These are phyloP conservation scores for Sceloporus tristichus DNA, from an alignment of 2,113 vertebrate genomes.

Conservation along the genomic window DNA sequence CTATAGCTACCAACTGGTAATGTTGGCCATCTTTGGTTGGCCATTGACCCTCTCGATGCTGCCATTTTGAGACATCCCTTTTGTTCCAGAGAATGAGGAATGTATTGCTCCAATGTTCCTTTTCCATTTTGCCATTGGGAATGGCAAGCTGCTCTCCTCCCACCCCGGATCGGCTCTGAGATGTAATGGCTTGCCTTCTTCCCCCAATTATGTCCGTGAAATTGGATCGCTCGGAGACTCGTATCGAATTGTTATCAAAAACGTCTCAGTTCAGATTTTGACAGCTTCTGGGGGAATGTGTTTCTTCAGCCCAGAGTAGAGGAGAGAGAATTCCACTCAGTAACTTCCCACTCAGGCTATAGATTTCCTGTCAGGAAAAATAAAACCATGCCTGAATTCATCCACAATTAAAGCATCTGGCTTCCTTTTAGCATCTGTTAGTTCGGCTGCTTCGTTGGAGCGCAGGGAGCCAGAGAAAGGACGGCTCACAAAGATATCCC, in stretches of 20 bases:
- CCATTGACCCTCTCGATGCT: not conserved
- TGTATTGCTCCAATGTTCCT: not conserved
- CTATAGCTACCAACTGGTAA: not conserved
- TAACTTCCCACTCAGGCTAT: slow-evolving; percentile 74
- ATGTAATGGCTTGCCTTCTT: slow-evolving; percentile 62
- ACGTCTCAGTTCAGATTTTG: slow-evolving; percentile 62
- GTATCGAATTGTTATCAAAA: slow-evolving; percentile 71
- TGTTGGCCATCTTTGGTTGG: not conserved
- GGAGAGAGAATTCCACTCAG: slow-evolving; percentile 75
- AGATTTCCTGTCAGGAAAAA: slow-evolving; percentile 76
- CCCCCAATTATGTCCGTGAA: slow-evolving; percentile 62
- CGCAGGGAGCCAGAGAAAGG: not conserved
- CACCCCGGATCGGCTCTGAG: slow-evolving; percentile 43
- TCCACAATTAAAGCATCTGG: slow-evolving; percentile 77
- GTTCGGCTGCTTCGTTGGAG: slow-evolving; percentile 70
- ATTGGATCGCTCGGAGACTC: slow-evolving; percentile 56
- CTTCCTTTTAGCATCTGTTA: slow-evolving; percentile 71
- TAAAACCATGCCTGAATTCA: slow-evolving; percentile 67
- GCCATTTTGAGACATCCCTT: not conserved
- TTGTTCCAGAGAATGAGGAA: not conserved
- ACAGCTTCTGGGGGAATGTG: slow-evolving; percentile 55
- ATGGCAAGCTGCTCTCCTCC: slow-evolving; percentile 23
- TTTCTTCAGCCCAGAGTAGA: slow-evolving; percentile 67
- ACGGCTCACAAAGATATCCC: slow-evolving; percentile 54
- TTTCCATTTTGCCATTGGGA: not conserved